phyloP scores from a whole-genome alignment of 2,113 vertebrate genomes.

The Copsychus sechellarum region DNA sequence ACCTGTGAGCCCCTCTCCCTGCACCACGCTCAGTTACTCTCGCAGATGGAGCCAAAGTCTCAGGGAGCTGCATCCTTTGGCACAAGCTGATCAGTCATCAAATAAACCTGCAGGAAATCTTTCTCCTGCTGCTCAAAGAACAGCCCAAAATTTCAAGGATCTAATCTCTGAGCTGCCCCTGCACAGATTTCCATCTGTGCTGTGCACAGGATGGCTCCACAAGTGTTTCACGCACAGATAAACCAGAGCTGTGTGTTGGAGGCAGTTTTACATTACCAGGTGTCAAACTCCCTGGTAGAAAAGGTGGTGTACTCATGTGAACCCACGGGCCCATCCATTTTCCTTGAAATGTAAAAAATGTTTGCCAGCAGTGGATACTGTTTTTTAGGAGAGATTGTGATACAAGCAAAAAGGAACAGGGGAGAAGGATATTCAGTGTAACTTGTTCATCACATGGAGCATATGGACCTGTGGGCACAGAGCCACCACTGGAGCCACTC shows the following conservation, averaged over 20 bases:
- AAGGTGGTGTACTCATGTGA: background rate
- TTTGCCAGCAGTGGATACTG: background rate
- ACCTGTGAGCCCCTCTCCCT: background rate
- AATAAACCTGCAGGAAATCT: background rate
- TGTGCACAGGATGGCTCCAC: background rate
- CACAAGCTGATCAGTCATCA: background rate
- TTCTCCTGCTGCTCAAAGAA: background rate
- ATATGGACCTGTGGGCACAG: background rate
- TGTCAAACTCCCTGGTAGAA: background rate
- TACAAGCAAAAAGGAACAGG: background rate
- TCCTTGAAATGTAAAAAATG: background rate
- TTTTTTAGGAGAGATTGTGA: background rate
- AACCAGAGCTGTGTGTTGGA: background rate
- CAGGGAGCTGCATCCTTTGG: background rate
- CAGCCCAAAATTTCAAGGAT: background rate
- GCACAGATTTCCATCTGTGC: background rate
- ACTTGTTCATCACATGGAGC: background rate
- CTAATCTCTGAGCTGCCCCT: background rate
- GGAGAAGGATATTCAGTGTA: background rate
- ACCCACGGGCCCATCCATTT: accelerated
- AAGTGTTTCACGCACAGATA: background rate
- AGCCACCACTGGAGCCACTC: background rate
- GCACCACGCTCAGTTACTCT: background rate
- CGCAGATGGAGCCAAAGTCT: background rate
- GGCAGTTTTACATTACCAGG: background rate